These are phyloP conservation scores for Hormiphora californensis DNA, from an alignment of 37 sponge, comb jelly and placozoan species.

Conservation along the genomic window DNA sequence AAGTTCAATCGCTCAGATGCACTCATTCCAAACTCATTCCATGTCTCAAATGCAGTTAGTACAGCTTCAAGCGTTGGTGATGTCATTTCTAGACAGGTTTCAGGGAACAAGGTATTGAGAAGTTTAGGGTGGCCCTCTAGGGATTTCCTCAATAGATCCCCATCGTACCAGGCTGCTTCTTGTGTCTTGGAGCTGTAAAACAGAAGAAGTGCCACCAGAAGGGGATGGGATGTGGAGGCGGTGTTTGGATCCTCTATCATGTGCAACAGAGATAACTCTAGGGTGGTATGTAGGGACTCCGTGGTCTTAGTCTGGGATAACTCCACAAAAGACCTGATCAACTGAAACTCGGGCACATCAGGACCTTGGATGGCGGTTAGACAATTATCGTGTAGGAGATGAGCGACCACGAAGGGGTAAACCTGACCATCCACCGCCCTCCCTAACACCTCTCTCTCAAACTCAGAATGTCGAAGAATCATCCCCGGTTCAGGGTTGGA, in stretches of 20 bases:
- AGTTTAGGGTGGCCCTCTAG: not conserved
- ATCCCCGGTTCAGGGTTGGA: not conserved
- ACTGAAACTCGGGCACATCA: not conserved
- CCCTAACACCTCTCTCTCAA: not conserved
- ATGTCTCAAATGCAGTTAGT: not conserved
- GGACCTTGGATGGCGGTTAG: not conserved
- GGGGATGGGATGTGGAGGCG: not conserved
- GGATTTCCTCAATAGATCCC: not conserved
- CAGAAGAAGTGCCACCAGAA: not conserved
- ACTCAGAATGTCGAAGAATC: not conserved
- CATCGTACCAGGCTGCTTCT: not conserved
- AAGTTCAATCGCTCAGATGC: not conserved
- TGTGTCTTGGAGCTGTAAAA: not conserved
- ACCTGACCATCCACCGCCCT: not conserved
- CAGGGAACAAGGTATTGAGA: not conserved
- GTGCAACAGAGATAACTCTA: not conserved
- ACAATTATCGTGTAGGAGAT: not conserved
- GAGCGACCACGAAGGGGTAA: not conserved
- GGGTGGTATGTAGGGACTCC: not conserved
- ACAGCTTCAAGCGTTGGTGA: not conserved
- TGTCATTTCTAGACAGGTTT: not conserved
- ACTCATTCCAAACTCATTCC: conserved; percentile 9
- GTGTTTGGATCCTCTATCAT: not conserved
- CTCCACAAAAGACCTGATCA: not conserved
- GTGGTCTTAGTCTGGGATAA: not conserved